A percentile compares a stretch with the other conserved stretches of the same genome.
These are phyloP conservation scores for Aeoliscus strigatus DNA, from an alignment of 2,797 vertebrate genomes.

Conservation along the genomic window DNA sequence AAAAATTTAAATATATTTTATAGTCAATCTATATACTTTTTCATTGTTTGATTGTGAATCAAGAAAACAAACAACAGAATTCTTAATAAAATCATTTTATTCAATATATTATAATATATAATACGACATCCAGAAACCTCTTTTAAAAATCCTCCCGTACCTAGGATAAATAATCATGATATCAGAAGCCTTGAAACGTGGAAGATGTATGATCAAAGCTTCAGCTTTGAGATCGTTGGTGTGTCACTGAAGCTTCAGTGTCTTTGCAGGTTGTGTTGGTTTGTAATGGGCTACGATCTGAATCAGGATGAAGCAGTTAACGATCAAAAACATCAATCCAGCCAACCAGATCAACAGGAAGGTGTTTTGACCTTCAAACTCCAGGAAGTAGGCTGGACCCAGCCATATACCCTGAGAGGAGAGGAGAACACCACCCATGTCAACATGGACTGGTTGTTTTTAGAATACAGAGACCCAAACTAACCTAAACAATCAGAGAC, in stretches of 20 bases:
- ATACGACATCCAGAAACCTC: too few species aligned
- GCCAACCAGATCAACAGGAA: constrained; percentile 86
- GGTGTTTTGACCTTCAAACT: constrained; percentile 88
- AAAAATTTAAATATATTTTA: too few species aligned
- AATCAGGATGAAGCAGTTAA: constrained; percentile 83
- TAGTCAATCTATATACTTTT: too few species aligned
- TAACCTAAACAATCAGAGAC: too few species aligned
- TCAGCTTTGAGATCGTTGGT: neutral
- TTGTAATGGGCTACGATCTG: constrained; percentile 85
- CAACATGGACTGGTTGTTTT: too few species aligned
- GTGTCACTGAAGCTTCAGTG: constrained; percentile 45
- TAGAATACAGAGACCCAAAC: too few species aligned
- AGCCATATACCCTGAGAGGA: constrained; percentile 82
- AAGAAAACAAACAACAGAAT: neutral
- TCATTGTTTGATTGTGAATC: neutral
- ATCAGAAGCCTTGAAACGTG: neutral
- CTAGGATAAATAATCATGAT: too few species aligned
- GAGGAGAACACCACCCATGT: constrained; percentile 7
- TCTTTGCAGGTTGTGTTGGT: constrained; percentile 27
- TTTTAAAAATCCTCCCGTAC: too few species aligned
- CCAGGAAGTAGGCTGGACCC: constrained; percentile 83
- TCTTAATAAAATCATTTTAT: too few species aligned
- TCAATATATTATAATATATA: too few species aligned
- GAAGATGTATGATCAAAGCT: neutral
- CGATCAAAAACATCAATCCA: constrained; percentile 83